Conservation (phyloP, 2,888 invertebrate genomes). For the Archaeoteleia sp. region DNA sequence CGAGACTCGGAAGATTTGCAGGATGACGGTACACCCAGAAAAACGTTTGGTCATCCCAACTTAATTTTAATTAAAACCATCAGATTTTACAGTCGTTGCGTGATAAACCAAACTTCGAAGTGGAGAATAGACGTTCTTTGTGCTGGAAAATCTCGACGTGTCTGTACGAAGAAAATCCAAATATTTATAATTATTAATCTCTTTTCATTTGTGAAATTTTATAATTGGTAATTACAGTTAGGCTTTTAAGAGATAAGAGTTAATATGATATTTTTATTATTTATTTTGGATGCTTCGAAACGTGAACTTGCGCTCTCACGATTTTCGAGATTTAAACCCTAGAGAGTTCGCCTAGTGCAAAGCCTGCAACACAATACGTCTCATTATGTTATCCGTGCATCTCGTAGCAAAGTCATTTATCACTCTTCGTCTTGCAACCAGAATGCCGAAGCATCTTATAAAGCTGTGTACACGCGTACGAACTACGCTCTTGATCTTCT, state of each 20-base stretch:
- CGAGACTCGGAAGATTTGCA: conserved; percentile 12
- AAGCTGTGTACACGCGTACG: neutral
- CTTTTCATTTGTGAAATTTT: too few relatives aligned
- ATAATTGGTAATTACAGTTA: too few relatives aligned
- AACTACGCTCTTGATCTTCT: neutral
- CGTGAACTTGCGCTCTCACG: conserved; percentile 5
- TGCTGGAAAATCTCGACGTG: too few relatives aligned
- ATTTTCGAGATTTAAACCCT: conserved; percentile 12
- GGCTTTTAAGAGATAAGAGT: too few relatives aligned
- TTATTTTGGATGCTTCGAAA: neutral
- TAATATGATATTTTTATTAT: too few relatives aligned
- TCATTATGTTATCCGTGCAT: conserved; percentile 73
- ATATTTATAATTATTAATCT: too few relatives aligned
- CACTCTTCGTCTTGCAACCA: conserved; percentile 9
- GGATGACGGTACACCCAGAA: neutral
- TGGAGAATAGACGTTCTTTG: too few relatives aligned
- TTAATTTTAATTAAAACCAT: too few relatives aligned
- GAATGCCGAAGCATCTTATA: neutral
- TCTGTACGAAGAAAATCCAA: too few relatives aligned
- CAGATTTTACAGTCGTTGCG: too few relatives aligned
- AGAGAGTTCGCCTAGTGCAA: conserved; percentile 13
- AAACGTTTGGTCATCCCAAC: too few relatives aligned
- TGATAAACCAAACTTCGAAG: too few relatives aligned
- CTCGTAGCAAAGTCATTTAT: conserved; percentile 47
- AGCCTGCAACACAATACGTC: conserved; percentile 65